Evolutionary conservation across 2,888 invertebrate genomes (phyloP).

Genomic region (Ceriagrion tenellum): DNA sequence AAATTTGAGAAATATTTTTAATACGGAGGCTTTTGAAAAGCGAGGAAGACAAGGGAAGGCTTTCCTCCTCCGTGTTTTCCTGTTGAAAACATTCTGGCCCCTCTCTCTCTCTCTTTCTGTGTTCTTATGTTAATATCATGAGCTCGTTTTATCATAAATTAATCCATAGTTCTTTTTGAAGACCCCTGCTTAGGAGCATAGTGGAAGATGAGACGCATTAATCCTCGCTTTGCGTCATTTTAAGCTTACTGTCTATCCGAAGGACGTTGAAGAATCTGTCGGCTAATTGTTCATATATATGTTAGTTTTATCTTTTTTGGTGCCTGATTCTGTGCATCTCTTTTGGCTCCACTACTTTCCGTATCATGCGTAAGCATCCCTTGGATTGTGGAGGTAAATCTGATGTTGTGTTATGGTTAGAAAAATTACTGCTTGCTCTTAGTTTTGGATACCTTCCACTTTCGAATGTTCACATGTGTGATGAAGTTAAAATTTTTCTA

Average conservation of each 20-base stretch:
- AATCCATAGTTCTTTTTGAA: not conserved
- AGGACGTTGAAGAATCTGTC: not conserved
- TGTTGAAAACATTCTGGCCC: not conserved
- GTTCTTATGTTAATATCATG: not conserved
- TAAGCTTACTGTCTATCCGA: not conserved
- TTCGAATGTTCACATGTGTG: too few species aligned
- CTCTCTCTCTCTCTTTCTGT: not conserved
- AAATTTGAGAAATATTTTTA: slow-evolving; percentile 57
- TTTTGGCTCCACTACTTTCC: not conserved
- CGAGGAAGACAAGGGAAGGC: slow-evolving; percentile 21
- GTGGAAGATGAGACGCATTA: not conserved
- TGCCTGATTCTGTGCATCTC: not conserved
- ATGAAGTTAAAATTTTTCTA: too few species aligned
- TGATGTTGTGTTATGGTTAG: too few species aligned
- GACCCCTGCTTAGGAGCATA: not conserved
- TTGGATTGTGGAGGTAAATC: too few species aligned
- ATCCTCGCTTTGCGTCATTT: not conserved
- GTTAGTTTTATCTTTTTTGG: not conserved
- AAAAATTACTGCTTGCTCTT: too few species aligned
- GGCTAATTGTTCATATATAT: not conserved
- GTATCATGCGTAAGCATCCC: too few species aligned
- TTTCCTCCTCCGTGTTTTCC: not conserved
- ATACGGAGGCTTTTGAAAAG: slow-evolving; percentile 37
- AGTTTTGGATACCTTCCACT: too few species aligned
- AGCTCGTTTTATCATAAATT: not conserved